Base-by-base conservation (phyloP, 2,113 vertebrate species). In the Plotosus lineatus region DNA sequence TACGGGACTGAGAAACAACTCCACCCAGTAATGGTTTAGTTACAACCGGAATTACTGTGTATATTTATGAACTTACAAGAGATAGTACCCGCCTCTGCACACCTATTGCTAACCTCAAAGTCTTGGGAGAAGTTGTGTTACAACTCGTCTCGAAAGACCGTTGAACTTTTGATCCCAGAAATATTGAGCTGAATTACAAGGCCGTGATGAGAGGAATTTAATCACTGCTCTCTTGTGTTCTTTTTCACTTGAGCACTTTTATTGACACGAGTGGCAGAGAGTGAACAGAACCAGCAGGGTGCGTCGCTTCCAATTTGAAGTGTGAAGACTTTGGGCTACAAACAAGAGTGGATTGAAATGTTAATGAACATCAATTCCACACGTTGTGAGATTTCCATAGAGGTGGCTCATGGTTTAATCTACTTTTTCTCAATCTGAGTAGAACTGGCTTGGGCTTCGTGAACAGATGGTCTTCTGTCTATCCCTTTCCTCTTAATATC, bases 141-240 rank as follows among this genome's bases (percentile, higher is more conserved):
- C 66, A 83, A 83, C 85, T 75, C 71, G 85, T 48, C 77, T 60
- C 72, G 50, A 17, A 79, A 84, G 73, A 55, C 21, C 12, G 10
- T 72, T 88, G 77, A 89, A 88, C 78, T 85, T 87, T 82, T 88
- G 82, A 86, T 88, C 84, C 77, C 44, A 68, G 74, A 77, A 89
- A 85, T 75, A 74, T 75, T 42, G 77, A 75, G 66, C 51, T 83
- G 79, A 80, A 65, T 82, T 87, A 58, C 78, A 82, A 75, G 75
- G 77, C 82, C 79, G 9, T 48, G 15, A 53, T 76, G 48, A 78
- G 75, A 55, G 74, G 15, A 77, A 46, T 75, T 28, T 79, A 60
- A 60, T 60, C 48, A 53, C 14, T 15, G 19, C 17, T 68, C 58
- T 51, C 53, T 46, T 28, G 48, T 23, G 8, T 28, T 23, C 53